Base-by-base conservation (phyloP, 1,140 invertebrate genomes). In the Nephila pilipes region DNA sequence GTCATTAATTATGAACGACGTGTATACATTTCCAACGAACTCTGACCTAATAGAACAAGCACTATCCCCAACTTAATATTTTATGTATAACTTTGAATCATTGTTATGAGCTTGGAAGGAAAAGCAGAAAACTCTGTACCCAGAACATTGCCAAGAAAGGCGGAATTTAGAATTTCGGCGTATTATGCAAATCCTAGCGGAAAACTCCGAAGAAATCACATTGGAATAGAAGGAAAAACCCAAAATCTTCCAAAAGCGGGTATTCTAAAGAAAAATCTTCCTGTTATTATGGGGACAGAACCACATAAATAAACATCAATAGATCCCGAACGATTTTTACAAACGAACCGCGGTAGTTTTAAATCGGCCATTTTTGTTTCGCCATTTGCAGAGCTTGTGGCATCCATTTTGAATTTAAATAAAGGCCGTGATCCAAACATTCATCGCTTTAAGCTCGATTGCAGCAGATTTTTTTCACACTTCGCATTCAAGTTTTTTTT, bases 231-330 rank as follows among this genome's bases (percentile, higher is more conserved):
- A 32, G 29, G 32, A 75, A 69, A 75, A 75, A 3, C 25, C 18
- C 16, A 36, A 75, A 75, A 75, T 75, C 69, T 75, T 75, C 46
- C 69, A 1, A 18, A 75, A 75, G 32, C 25, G 25, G 29, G 29
- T 25, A 18, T 75, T 75, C 2, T 29, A 32, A 12, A 36, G 69
- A 75, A 75, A 75, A 75, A 75, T 36, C 69, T 75, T 75, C 69
- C 69, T 75, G 69, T 75, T 75, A 75, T 75, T 75, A 75, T 36
- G 69, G 25, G 32, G 29, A 75, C 69, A 36, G 69, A 75, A 18
- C 32, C 69, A 75, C 69, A 75, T 75, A 75, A 75, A 75, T 75
- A 75, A 75, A 75, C 69, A 75, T 75, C 69, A 75, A 75, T 75
- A 29, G 69, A 75, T 75, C 12, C 69, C 63, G 16, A 75, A 75